phyloP scores from a whole-genome alignment of 1,140 invertebrate genomes.

The Megalopta genalis region DNA sequence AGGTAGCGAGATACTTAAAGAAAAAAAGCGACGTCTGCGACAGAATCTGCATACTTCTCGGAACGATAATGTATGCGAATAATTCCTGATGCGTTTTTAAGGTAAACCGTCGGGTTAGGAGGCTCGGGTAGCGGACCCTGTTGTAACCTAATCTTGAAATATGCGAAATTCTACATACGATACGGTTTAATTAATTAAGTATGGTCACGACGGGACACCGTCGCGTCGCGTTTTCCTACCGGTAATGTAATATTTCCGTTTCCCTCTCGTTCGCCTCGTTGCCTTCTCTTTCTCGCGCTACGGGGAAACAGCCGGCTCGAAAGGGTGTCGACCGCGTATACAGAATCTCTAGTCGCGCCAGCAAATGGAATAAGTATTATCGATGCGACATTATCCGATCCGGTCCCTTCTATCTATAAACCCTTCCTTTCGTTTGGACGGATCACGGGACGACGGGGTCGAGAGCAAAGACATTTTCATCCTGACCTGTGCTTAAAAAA shows the following conservation, averaged over 20 bases:
- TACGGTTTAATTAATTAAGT: slow-evolving; percentile 75
- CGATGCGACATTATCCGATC: slow-evolving; percentile 42
- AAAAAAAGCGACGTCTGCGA: too few relatives aligned
- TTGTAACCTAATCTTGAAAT: slow-evolving; percentile 45
- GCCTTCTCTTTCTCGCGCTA: background rate
- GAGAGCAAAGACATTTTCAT: too few relatives aligned
- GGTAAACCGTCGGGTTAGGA: slow-evolving; percentile 15
- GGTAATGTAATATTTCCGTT: slow-evolving; percentile 46
- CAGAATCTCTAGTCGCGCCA: slow-evolving; percentile 68
- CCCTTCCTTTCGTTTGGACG: too few relatives aligned
- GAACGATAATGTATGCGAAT: too few relatives aligned
- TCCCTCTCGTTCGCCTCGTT: background rate
- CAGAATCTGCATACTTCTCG: too few relatives aligned
- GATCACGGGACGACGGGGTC: too few relatives aligned
- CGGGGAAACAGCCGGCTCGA: slow-evolving; percentile 47
- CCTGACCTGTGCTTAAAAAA: background rate
- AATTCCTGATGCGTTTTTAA: slow-evolving; percentile 1
- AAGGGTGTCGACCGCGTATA: slow-evolving; percentile 48
- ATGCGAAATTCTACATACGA: slow-evolving; percentile 43
- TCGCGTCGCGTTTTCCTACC: slow-evolving; percentile 68
- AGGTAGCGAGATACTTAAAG: too few relatives aligned
- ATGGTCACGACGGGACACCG: slow-evolving; percentile 60
- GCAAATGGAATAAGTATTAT: slow-evolving; percentile 59
- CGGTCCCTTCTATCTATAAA: too few relatives aligned
- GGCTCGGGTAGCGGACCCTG: slow-evolving; percentile 37